These are phyloP conservation scores for Empidonax traillii DNA, from an alignment of 2,113 vertebrate species.

Conservation along the genomic window DNA sequence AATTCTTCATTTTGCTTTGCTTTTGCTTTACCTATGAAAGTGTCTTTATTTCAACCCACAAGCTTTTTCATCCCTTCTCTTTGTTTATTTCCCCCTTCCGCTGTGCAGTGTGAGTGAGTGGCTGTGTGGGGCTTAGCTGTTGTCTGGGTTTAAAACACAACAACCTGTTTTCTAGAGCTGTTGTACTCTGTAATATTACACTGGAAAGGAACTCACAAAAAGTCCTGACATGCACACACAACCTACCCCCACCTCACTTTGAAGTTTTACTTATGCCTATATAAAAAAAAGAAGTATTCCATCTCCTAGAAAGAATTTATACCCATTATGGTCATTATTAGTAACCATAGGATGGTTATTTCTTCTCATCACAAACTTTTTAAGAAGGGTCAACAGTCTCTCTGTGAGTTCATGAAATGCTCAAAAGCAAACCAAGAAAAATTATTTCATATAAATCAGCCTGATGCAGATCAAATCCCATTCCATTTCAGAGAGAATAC, in stretches of 20 bases:
- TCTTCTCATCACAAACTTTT: slow-evolving; percentile 10
- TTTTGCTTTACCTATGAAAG: background rate
- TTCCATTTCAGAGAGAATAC: slow-evolving; percentile 44
- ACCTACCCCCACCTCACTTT: background rate
- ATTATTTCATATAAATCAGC: slow-evolving; percentile 27
- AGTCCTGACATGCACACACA: background rate
- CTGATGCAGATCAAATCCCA: slow-evolving; percentile 49
- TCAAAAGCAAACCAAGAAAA: slow-evolving; percentile 47
- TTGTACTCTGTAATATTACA: background rate
- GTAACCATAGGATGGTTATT: background rate
- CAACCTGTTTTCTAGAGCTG: background rate
- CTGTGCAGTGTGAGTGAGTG: background rate
- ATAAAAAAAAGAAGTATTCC: background rate
- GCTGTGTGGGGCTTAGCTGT: background rate
- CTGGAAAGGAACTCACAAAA: background rate
- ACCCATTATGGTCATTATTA: background rate
- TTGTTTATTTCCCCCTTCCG: too few species aligned
- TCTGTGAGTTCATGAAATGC: slow-evolving; percentile 12
- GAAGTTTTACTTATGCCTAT: background rate
- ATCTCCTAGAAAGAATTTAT: background rate
- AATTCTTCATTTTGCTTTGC: background rate
- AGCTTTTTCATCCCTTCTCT: background rate
- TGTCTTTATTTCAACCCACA: background rate
- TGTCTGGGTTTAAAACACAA: background rate
- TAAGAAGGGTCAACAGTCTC: background rate